A percentile compares a stretch with the other conserved stretches of the same genome.
phyloP scores from a whole-genome alignment of 2,113 vertebrate species.

The Dermatemys mawii region DNA sequence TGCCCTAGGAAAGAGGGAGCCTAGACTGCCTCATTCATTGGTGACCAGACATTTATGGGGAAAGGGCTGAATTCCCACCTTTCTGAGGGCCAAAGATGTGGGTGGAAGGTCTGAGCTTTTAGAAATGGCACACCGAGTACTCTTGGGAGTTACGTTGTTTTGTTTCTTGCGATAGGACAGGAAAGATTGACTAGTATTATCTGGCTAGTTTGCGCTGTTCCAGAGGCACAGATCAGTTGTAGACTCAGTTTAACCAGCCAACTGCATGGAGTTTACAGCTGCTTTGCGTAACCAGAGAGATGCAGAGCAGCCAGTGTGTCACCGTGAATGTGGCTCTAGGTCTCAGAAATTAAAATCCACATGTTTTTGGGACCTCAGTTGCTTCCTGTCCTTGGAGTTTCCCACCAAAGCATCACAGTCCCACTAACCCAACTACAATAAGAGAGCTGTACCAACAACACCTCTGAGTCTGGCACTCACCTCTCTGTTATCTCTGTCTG shows the following conservation, averaged over 20 bases:
- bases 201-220: rapidly evolving
- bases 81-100: not conserved
- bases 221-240: not conserved
- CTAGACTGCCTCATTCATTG: not conserved
- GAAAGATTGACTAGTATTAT: rapidly evolving
- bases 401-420: not conserved
- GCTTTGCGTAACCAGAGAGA: not conserved
- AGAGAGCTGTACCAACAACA: not conserved
- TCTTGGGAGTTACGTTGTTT: not conserved
- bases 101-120: not conserved
- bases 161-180: not conserved
- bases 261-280: rapidly evolving
- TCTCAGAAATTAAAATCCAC: not conserved
- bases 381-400: not conserved
- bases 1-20: not conserved
- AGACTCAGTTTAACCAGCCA: not conserved
- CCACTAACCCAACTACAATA: rapidly evolving
- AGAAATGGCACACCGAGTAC: not conserved
- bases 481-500: conserved; percentile 95
- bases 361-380: not conserved
- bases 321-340: not conserved
- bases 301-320: not conserved
- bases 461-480: conserved; percentile 71
- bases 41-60: not conserved
- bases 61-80: not conserved